Evolutionary conservation across 2,797 vertebrate genomes (phyloP), one percentile per base, ranked within the genome.

Genomic region (Catamblyrhynchus diadema): DNA sequence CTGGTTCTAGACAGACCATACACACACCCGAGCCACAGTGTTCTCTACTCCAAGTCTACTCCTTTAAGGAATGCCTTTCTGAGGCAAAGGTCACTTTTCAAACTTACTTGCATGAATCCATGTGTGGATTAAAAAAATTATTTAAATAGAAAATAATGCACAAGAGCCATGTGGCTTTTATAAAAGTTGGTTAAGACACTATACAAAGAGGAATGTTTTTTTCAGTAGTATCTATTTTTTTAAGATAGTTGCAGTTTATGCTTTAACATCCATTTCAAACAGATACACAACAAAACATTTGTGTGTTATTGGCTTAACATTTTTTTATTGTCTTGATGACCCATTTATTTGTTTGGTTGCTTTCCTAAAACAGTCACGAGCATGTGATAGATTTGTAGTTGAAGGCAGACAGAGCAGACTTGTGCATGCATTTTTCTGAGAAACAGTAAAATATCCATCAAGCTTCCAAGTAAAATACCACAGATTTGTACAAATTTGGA

Each of bases 11-110:
- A 66, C 51, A 90, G 51, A 45, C 12, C 21, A 32, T 8, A n/a
- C 14, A 42, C 27, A 35, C 3, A 28, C 1, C 2, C 0, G 0
- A 81, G 45, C 37, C 42, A 69, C 4, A 2, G 27, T 1, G 3
- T 2, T 37, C 54, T 59, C 22, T 33, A 35, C 32, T 69, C 22
- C 23, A 54, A 59, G 21, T 6, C 53, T 35, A 4, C 8, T 35
- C 6, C 39, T 64, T 66, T 53, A 39, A 30, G 16, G n/a, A 57
- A 74, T 23, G 17, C 8, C 47, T 33, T 37, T 69, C 41, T 35
- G 37, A 56, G 23, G 37, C 25, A 90, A 59, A 50, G 5, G 12
- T 48, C 17, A 22, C 20, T 33, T 81, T 73, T 59, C 23, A 77
- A 59, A 28, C 47, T 79, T 48, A 66, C 14, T 71, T 66, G 25